Percentiles rank a stretch among this genome's conserved stretches.
These are phyloP conservation scores for Callimorpha dominula DNA, from an alignment of 2,888 invertebrate species.

Conservation along the genomic window DNA sequence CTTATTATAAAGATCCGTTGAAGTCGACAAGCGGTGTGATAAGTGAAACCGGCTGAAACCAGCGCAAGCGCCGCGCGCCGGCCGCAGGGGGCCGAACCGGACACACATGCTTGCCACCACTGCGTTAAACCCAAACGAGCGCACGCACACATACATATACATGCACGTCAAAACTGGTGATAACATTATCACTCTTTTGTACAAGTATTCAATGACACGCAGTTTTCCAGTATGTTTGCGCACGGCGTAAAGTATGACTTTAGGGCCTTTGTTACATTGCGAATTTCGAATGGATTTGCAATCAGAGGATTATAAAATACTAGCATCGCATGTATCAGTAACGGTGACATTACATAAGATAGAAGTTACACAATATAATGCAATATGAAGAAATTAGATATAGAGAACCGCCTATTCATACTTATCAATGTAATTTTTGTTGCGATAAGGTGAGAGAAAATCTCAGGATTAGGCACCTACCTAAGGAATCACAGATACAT, in stretches of 20 bases:
- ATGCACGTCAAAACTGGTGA: conserved; percentile 50
- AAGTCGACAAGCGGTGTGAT: conserved; percentile 71
- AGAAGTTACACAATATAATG: not conserved
- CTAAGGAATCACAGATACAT: too few species aligned
- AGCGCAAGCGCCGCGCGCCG: conserved; percentile 73
- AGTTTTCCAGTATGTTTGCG: conserved; percentile 58
- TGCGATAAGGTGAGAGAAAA: too few species aligned
- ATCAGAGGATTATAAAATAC: not conserved
- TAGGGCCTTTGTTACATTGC: conserved; percentile 44
- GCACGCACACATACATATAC: conserved; percentile 38
- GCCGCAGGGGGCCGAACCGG: conserved; percentile 78
- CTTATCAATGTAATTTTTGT: too few species aligned
- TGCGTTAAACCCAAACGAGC: conserved; percentile 46
- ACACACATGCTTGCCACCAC: conserved; percentile 49
- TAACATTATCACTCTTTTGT: conserved; percentile 67
- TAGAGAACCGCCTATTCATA: not conserved
- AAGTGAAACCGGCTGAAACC: conserved; percentile 77
- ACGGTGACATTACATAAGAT: too few species aligned
- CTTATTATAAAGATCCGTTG: conserved; percentile 58
- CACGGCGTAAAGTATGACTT: conserved; percentile 31
- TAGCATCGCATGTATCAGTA: not conserved
- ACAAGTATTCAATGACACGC: conserved; percentile 69
- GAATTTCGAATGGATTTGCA: not conserved
- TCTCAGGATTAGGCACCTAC: too few species aligned
- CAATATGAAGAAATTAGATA: not conserved